Conservation (phyloP, 2,888 invertebrate species). For the Drosophila pseudotalamancana region DNA sequence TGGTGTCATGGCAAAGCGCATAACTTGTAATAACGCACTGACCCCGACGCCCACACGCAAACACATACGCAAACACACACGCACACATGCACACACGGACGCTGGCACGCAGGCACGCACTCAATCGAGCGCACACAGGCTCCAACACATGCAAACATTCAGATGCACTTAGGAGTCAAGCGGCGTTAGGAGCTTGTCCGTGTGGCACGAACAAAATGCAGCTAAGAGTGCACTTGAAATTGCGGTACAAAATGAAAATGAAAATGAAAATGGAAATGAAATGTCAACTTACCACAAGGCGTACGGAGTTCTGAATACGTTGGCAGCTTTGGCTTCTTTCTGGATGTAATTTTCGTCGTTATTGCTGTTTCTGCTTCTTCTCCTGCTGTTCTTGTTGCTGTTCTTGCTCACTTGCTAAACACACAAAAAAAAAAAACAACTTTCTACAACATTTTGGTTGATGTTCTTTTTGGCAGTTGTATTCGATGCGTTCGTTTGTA, state of each 20-base stretch:
- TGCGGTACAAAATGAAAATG: conserved; percentile 36
- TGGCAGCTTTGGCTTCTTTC: too few relatives aligned
- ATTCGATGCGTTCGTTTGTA: conserved; percentile 14
- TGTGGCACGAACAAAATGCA: conserved; percentile 23
- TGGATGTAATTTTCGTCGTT: too few relatives aligned
- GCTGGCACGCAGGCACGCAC: conserved; percentile 1
- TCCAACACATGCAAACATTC: conserved; percentile 22
- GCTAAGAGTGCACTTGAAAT: conserved; percentile 57
- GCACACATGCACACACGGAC: conserved; percentile 1
- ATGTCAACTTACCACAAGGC: conserved; percentile 73
- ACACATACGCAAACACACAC: not conserved
- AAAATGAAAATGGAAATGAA: conserved; percentile 45
- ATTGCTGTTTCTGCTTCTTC: not conserved
- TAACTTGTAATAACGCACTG: conserved; percentile 70
- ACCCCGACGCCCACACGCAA: conserved; percentile 46
- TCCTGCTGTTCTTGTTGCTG: not conserved
- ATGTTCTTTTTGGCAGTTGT: conserved; percentile 16
- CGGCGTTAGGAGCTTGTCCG: conserved; percentile 42
- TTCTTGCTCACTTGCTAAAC: conserved; percentile 9
- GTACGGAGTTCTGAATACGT: conserved; percentile 38
- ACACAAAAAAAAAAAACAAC: conserved; percentile 16
- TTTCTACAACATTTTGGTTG: conserved; percentile 19
- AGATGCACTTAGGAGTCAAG: conserved; percentile 50
- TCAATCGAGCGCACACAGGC: not conserved
- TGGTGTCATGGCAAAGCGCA: conserved; percentile 36